Percentiles rank a stretch among this genome's conserved stretches.
phyloP scores from a whole-genome alignment of 1,140 invertebrate genomes.

The Platorchestia sp. region DNA sequence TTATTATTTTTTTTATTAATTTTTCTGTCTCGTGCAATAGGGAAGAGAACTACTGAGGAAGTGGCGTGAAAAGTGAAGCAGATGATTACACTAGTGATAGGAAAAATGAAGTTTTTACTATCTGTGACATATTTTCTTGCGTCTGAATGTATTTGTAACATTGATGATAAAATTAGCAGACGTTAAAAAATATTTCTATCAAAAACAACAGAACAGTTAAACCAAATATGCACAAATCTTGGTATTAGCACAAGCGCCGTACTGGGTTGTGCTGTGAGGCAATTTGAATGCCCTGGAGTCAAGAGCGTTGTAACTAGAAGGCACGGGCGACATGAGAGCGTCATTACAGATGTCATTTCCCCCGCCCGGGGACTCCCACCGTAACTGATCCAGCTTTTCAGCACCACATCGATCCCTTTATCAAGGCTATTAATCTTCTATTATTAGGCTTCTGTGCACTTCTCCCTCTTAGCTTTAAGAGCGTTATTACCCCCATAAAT shows the following conservation, averaged over 20 bases:
- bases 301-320: background rate
- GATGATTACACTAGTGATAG: too few relatives aligned
- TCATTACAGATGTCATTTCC: conserved; percentile 44
- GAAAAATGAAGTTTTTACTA: too few relatives aligned
- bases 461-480: conserved; percentile 54
- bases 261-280: background rate
- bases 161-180: too few relatives aligned
- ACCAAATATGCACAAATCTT: too few relatives aligned
- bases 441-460: conserved; percentile 41
- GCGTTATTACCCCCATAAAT: conserved; percentile 52
- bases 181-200: too few relatives aligned
- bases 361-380: background rate
- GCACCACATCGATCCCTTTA: conserved; percentile 37
- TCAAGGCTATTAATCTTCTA: conserved; percentile 53
- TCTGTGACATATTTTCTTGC: too few relatives aligned
- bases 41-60: too few relatives aligned
- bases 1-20: too few relatives aligned
- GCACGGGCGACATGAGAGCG: background rate
- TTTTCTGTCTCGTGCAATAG: too few relatives aligned
- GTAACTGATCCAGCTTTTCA: conserved; percentile 43
- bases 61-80: too few relatives aligned
- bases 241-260: background rate
- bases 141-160: too few relatives aligned
- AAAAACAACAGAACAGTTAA: too few relatives aligned
- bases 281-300: background rate